Evolutionary conservation across 2,113 vertebrate species (phyloP), one percentile per base, ranked within the genome.

Genomic region (Microtus ochrogaster): DNA sequence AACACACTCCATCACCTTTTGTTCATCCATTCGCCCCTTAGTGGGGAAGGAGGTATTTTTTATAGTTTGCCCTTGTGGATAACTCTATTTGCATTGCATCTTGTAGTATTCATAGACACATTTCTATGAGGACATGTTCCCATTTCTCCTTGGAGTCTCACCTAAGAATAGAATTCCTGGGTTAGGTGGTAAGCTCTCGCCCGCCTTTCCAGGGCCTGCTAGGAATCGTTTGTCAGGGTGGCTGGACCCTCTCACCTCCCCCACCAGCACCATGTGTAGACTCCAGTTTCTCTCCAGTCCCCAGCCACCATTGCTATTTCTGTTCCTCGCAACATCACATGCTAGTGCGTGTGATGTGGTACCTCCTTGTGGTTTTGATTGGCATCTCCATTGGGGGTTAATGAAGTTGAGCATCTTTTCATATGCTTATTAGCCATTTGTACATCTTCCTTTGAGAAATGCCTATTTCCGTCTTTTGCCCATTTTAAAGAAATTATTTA

Each of bases 381-480:
- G 81, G n/a, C 26, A 77, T 70, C 82, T 95, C 77, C 33, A 36
- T 55, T 7, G 16, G 28, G 36, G 52, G 28, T 19, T 83, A 83
- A 72, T 77, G 39, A 68, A 11, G 2, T 24, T 68, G 41, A 49
- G 41, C 63, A 36, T 66, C 83, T 68, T 79, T 68, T 68, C 83
- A 19, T 36, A 65, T 41, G 61, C 16, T 77, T 88, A 65, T 66
- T 82, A 36, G 9, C n/a, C 83, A 76, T 85, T 41, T 65, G 16
- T 65, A 33, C 36, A 66, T 72, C 70, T 91, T 85, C 65, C 81
- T 96, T 91, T 84, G 21, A 81, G 33, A 91, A 39, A 84, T 74
- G 21, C 47, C 16, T 82, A 14, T 68, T 91, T 22, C 19, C 28
- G 89, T 76, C 33, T 4, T 89, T 89, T 63, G 19, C 14, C 82